Conservation (phyloP, 2,888 invertebrate species). For the Leuctra nigra region DNA sequence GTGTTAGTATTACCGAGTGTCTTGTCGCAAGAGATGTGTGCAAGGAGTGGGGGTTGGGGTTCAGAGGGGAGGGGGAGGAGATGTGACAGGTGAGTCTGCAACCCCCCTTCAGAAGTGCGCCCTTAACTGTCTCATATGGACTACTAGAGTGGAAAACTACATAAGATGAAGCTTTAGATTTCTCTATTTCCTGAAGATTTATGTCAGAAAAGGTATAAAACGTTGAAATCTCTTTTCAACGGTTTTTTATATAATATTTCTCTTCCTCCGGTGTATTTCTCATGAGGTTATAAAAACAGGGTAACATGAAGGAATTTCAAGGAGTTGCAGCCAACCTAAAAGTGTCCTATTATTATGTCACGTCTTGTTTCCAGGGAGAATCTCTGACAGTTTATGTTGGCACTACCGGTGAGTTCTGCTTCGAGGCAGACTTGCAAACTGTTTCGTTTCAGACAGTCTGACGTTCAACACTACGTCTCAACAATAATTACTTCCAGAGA, state of each 20-base stretch:
- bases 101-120: conserved; percentile 3
- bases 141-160: conserved; percentile 15
- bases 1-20: not conserved
- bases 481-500: too few relatives aligned
- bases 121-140: conserved; percentile 14
- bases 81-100: conserved; percentile 6
- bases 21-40: not conserved
- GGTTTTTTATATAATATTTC: conserved; percentile 9
- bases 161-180: conserved; percentile 4
- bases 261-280: not conserved
- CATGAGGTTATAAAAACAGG: not conserved
- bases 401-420: too few relatives aligned
- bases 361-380: not conserved
- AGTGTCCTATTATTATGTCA: conserved; percentile 15
- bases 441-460: too few relatives aligned
- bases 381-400: not conserved
- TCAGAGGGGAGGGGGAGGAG: not conserved
- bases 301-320: not conserved
- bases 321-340: conserved; percentile 7
- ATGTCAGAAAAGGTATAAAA: conserved; percentile 25
- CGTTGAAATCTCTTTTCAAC: conserved; percentile 22
- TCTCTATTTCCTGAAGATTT: conserved; percentile 26
- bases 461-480: too few relatives aligned
- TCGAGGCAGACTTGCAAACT: too few relatives aligned
- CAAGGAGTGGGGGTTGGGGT: not conserved